Evolutionary conservation across 2,888 invertebrate species (phyloP).

Genomic region (Pachymerium ferrugineum): DNA sequence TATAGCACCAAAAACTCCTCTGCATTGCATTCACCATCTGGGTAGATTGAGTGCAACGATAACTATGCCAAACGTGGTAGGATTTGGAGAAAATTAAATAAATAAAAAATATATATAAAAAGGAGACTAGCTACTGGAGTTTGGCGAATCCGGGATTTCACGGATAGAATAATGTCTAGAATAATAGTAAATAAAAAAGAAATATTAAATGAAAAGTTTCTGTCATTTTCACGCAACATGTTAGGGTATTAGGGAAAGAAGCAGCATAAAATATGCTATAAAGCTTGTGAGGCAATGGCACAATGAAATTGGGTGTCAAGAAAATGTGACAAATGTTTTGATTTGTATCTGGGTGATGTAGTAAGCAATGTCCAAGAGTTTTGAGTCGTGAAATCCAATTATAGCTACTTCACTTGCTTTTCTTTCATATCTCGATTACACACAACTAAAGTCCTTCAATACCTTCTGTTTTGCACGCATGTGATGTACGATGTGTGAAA

Average conservation of each 20-base stretch:
- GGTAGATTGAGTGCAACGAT: background rate
- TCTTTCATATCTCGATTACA: slow-evolving; percentile 25
- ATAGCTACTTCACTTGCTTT: slow-evolving; percentile 16
- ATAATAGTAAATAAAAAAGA: no score
- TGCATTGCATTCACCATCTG: background rate
- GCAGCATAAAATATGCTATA: slow-evolving; percentile 1
- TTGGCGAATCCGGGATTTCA: no score
- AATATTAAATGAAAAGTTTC: no score
- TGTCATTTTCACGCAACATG: no score
- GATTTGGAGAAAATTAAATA: background rate
- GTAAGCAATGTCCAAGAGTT: slow-evolving; percentile 11
- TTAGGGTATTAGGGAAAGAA: background rate
- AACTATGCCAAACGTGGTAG: slow-evolving; percentile 14
- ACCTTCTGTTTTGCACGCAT: slow-evolving; percentile 8
- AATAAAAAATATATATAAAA: no score
- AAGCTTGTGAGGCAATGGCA: slow-evolving; percentile 8
- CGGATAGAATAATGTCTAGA: no score
- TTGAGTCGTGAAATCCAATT: slow-evolving; percentile 27
- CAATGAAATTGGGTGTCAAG: slow-evolving; percentile 25
- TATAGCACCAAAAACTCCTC: background rate
- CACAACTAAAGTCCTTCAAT: slow-evolving; percentile 4
- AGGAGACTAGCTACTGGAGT: no score
- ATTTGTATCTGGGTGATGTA: slow-evolving; percentile 21
- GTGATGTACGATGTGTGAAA: background rate
- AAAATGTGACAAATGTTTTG: slow-evolving; percentile 27